These are phyloP conservation scores for Drosophila subquinaria DNA, from an alignment of 2,888 invertebrate species.

Conservation along the genomic window DNA sequence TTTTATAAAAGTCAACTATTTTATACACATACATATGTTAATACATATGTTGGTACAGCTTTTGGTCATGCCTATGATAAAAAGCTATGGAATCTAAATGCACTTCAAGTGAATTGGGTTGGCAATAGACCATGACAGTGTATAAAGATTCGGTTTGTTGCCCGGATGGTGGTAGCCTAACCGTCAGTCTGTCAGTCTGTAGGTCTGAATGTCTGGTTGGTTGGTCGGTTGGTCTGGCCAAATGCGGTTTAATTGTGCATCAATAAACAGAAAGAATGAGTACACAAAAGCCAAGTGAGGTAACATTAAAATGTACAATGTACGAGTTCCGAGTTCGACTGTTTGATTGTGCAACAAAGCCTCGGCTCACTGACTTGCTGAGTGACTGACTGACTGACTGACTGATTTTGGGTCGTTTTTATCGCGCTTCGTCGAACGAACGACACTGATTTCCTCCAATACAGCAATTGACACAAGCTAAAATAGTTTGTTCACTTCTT, in stretches of 20 bases:
- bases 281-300: slow-evolving; percentile 57
- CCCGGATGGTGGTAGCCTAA: slow-evolving; percentile 63
- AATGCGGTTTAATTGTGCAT: slow-evolving; percentile 74
- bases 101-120: slow-evolving; percentile 57
- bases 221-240: slow-evolving; percentile 51
- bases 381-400: slow-evolving; percentile 46
- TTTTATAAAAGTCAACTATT: no score
- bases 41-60: background rate
- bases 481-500: background rate
- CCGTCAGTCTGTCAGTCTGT: slow-evolving; percentile 42
- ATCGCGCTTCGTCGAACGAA: slow-evolving; percentile 49
- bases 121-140: slow-evolving; percentile 78
- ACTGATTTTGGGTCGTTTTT: slow-evolving; percentile 37
- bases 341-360: slow-evolving; percentile 53
- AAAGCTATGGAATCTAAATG: slow-evolving; percentile 49
- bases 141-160: slow-evolving; percentile 62
- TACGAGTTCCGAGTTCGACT: slow-evolving; percentile 32
- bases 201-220: slow-evolving; percentile 42
- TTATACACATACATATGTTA: no score
- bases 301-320: slow-evolving; percentile 37
- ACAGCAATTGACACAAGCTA: slow-evolving; percentile 5
- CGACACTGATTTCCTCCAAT: slow-evolving; percentile 36
- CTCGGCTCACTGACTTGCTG: slow-evolving; percentile 59
- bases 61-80: slow-evolving; percentile 16
- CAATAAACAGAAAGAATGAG: slow-evolving; percentile 60